These are phyloP conservation scores for Eupithecia abbreviata DNA, from an alignment of 2,888 invertebrate genomes.

Conservation along the genomic window DNA sequence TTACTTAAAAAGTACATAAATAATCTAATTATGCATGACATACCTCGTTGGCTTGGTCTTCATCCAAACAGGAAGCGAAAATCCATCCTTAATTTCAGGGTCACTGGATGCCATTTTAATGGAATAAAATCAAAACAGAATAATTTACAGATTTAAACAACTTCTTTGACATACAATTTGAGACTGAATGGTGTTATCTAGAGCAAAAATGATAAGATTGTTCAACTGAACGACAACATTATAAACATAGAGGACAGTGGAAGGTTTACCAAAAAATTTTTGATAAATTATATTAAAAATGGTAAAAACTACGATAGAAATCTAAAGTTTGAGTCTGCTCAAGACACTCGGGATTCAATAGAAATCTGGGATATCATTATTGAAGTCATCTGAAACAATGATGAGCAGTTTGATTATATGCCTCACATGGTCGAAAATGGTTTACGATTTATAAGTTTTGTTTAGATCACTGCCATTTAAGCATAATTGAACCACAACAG, in stretches of 20 bases:
- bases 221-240: constrained; percentile 62
- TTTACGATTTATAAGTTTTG: background rate
- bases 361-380: constrained; percentile 63
- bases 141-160: constrained; percentile 48
- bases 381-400: constrained; percentile 73
- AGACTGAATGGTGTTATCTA: constrained; percentile 70
- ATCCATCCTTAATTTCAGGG: constrained; percentile 85
- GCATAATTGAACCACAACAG: background rate
- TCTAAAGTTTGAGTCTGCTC: constrained; percentile 51
- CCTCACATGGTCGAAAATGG: background rate
- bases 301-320: background rate
- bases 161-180: constrained; percentile 51
- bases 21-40: background rate
- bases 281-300: background rate
- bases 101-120: constrained; percentile 79
- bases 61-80: constrained; percentile 90
- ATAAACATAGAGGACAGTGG: constrained; percentile 40
- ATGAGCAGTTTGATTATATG: background rate
- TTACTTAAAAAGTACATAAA: background rate
- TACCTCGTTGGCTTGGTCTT: constrained; percentile 85
- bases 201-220: constrained; percentile 80
- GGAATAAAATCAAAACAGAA: constrained; percentile 26
- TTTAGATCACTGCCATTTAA: background rate
- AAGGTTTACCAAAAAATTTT: background rate
- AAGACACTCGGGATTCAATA: constrained; percentile 73